Evolutionary conservation across 2,113 vertebrate genomes (phyloP).

Genomic region (Zosterops hypoxanthus): DNA sequence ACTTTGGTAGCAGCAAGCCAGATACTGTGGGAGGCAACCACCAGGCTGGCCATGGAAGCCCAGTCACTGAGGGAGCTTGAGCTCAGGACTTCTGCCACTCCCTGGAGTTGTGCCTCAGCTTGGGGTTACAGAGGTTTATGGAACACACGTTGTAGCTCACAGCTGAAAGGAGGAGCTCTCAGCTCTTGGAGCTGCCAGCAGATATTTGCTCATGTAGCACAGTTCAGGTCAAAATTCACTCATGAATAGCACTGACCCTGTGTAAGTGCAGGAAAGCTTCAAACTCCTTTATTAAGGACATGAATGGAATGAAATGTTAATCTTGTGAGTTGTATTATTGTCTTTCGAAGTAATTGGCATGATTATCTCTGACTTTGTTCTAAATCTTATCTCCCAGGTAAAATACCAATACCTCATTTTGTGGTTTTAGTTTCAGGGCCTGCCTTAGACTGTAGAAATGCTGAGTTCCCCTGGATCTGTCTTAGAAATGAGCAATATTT

Average conservation of each 20-base stretch:
- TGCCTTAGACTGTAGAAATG: conserved; percentile 25
- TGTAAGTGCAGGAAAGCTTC: conserved; percentile 38
- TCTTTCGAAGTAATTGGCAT: conserved; percentile 39
- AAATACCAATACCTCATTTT: neutral
- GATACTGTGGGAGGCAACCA: neutral
- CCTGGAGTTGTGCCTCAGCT: conserved; percentile 10
- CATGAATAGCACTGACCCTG: neutral
- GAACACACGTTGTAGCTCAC: neutral
- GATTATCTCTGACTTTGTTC: conserved; percentile 11
- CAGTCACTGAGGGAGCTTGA: neutral
- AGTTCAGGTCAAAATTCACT: neutral
- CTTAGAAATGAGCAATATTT: neutral
- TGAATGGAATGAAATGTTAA: neutral
- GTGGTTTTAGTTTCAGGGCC: conserved; percentile 49
- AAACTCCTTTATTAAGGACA: neutral
- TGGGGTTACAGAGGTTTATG: conserved; percentile 9
- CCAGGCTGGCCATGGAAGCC: neutral
- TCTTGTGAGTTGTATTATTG: conserved; percentile 1
- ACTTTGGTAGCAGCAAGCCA: conserved; percentile 20
- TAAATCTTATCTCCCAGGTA: conserved; percentile 20
- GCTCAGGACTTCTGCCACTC: conserved; percentile 3
- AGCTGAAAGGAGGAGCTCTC: neutral
- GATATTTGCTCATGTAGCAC: neutral
- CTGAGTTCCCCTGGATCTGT: neutral
- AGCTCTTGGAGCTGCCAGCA: neutral